These are phyloP conservation scores for Drosophila incognita DNA, from an alignment of 2,888 invertebrate genomes.

Conservation along the genomic window DNA sequence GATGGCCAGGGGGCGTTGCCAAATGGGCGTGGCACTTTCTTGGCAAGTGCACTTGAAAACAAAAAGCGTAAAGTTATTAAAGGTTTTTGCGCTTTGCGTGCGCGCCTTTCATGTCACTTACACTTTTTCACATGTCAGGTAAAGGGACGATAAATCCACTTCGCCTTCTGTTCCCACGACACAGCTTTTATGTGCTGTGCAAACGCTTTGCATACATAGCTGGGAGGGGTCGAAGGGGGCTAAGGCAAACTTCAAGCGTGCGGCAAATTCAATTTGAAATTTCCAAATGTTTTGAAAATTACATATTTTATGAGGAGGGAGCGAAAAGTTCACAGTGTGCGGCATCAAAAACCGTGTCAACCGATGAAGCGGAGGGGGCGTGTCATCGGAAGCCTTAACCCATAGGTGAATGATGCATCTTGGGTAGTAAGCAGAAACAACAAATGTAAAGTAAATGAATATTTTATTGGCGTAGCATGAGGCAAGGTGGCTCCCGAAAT, in stretches of 20 bases:
- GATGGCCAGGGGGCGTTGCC: not conserved
- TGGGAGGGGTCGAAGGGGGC: no score
- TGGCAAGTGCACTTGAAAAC: slow-evolving; percentile 75
- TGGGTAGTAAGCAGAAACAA: slow-evolving; percentile 35
- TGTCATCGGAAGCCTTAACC: slow-evolving; percentile 20
- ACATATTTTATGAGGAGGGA: slow-evolving; percentile 75
- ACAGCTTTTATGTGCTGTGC: slow-evolving; percentile 38
- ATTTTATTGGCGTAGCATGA: slow-evolving; percentile 64
- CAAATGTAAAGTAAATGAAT: slow-evolving; percentile 72
- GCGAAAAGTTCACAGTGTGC: slow-evolving; percentile 44
- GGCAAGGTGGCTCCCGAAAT: slow-evolving; percentile 51
- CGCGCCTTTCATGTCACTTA: slow-evolving; percentile 76
- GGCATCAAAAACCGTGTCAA: slow-evolving; percentile 53
- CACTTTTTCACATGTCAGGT: slow-evolving; percentile 60
- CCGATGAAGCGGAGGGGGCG: slow-evolving; percentile 31
- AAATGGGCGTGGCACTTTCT: slow-evolving; percentile 43
- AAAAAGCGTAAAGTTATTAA: slow-evolving; percentile 79
- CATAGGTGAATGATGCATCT: slow-evolving; percentile 67
- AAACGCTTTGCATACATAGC: slow-evolving; percentile 53
- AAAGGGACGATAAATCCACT: slow-evolving; percentile 6
- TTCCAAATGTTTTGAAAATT: slow-evolving; percentile 78
- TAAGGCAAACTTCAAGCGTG: slow-evolving; percentile 65
- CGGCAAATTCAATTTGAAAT: slow-evolving; percentile 79
- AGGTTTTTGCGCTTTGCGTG: slow-evolving; percentile 74
- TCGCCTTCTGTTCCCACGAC: not conserved